These are phyloP conservation scores for Chalcis sispes DNA, from an alignment of 2,888 invertebrate genomes.

Conservation along the genomic window DNA sequence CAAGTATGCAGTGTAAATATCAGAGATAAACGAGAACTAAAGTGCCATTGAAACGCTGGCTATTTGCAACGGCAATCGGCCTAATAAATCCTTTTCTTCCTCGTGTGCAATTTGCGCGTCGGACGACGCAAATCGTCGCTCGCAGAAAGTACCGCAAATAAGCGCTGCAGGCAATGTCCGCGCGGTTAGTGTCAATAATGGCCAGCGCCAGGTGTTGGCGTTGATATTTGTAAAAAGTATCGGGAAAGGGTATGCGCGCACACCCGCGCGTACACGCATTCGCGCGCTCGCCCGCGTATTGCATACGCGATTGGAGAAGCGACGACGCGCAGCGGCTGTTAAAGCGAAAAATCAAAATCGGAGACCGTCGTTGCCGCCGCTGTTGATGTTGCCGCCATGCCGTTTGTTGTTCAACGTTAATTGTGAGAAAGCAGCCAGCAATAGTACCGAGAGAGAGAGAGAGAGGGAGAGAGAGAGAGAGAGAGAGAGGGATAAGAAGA, in stretches of 20 bases:
- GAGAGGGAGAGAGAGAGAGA: no score
- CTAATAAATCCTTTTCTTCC: background rate
- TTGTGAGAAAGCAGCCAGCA: constrained; percentile 60
- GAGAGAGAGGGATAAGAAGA: no score
- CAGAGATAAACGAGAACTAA: no score
- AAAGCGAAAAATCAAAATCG: constrained; percentile 44
- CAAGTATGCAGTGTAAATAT: no score
- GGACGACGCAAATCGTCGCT: no score
- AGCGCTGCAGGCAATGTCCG: background rate
- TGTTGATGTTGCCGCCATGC: no score
- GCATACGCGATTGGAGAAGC: background rate
- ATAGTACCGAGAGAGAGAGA: background rate
- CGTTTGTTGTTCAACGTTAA: constrained; percentile 50
- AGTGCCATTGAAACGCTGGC: no score
- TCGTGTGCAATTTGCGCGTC: no score
- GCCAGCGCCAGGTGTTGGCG: background rate
- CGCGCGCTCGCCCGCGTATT: background rate
- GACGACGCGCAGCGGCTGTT: background rate
- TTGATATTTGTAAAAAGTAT: constrained; percentile 17
- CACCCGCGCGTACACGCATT: background rate
- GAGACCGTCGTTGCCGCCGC: constrained; percentile 3
- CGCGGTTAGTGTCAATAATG: constrained; percentile 33
- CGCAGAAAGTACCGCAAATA: background rate
- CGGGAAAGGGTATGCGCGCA: background rate
- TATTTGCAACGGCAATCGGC: no score